Base-by-base conservation (phyloP, 2,888 invertebrate genomes). In the Dolichomitus sp. region DNA sequence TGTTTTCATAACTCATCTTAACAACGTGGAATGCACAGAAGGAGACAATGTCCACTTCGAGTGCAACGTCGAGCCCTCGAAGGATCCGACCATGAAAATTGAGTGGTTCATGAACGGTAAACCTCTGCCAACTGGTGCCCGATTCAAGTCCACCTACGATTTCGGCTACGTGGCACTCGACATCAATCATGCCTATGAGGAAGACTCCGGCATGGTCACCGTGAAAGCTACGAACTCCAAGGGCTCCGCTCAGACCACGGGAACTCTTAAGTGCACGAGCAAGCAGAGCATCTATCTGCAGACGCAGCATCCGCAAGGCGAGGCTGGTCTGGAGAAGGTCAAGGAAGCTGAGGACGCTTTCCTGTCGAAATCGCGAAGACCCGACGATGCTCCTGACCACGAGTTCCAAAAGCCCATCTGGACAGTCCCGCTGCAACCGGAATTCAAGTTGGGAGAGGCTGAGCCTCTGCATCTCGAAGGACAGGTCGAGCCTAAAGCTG, bases 61-160 rank as follows among this genome's bases (percentile, higher is more conserved):
- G 94, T 98, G 98, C 92, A 97, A 97, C 89, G 98, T 98, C 2
- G 98, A 98, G 92, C 98, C 98, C 30, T 97, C 98, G 4, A 97
- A 97, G 92, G 98, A 98, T 94, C 98, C 98, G 5, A 98, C 98
- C 1, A 96, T 98, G 94, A 96, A 96, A 90, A 97, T 98, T 87
- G 98, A 98, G 94, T 99, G 99, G 99, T 98, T 97, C 95, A 96
- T 97, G 83, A 99, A 99, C 93, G 99, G 98, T 52, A 97, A 98
- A 92, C 97, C 98, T 12, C 94, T 99, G 79, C 97, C 97, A 86
- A 96, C 96, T 86, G 99, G 98, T 37, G 96, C 99, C 66, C 96
- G 99, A 92, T 99, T 97, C 93, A 98, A 98, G 94, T 97, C 98
- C 33, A 97, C 97, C 17, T 98, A 98, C 91, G 99, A 99, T 93